A percentile compares a stretch with the other conserved stretches of the same genome.
Conservation (phyloP, 2,888 invertebrate genomes). For the Leucoptera coffeella region DNA sequence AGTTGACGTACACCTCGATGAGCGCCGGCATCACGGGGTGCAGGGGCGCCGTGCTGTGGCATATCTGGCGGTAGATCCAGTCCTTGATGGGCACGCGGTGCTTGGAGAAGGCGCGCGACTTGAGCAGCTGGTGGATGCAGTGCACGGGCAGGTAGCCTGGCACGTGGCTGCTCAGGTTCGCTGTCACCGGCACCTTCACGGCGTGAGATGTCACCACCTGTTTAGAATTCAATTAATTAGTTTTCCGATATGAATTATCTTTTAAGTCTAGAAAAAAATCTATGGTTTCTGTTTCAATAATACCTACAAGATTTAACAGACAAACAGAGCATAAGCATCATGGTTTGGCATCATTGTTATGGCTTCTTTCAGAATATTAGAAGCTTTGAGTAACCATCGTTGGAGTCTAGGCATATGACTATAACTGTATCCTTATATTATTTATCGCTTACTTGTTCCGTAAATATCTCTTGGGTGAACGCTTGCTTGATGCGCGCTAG, state of each 20-base stretch:
- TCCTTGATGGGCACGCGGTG: conserved; percentile 93
- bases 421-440: neutral
- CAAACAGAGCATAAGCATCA: no score
- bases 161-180: conserved; percentile 79
- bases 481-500: conserved; percentile 86
- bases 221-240: neutral
- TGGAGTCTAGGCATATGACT: no score
- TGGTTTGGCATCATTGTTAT: no score
- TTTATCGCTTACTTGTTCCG: conserved; percentile 66
- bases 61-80: conserved; percentile 94
- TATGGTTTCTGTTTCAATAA: no score
- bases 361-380: no score
- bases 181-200: conserved; percentile 91
- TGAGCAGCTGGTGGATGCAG: conserved; percentile 91
- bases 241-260: neutral
- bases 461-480: conserved; percentile 94
- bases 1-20: conserved; percentile 92
- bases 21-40: conserved; percentile 90
- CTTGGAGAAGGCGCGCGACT: conserved; percentile 91
- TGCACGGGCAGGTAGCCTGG: conserved; percentile 92
- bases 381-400: no score
- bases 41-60: conserved; percentile 80
- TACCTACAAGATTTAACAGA: no score
- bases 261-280: no score
- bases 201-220: conserved; percentile 91